phyloP scores from a whole-genome alignment of 2,888 invertebrate genomes.

The Dolichomitus sp. region DNA sequence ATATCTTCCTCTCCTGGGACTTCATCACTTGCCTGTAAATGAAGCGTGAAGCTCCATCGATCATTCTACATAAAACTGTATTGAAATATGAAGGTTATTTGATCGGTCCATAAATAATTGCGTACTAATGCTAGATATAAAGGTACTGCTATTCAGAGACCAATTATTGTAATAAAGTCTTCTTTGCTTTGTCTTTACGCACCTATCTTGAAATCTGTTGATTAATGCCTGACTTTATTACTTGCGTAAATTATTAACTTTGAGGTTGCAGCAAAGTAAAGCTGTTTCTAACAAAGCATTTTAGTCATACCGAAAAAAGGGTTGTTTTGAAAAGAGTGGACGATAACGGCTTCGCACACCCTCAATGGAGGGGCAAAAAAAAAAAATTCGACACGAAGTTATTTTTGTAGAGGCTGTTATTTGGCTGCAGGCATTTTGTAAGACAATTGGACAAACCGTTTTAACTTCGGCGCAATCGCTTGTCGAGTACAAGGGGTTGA shows the following conservation, averaged over 20 bases:
- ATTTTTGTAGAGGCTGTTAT: slow-evolving; percentile 49
- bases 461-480: slow-evolving; percentile 40
- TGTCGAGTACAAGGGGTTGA: slow-evolving; percentile 10
- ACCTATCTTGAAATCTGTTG: not conserved
- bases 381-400: slow-evolving; percentile 21
- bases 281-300: slow-evolving; percentile 34
- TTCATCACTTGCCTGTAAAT: not conserved
- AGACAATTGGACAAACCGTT: slow-evolving; percentile 49
- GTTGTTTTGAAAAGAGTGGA: slow-evolving; percentile 17
- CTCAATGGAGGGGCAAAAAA: slow-evolving; percentile 16
- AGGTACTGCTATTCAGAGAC: not conserved
- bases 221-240: slow-evolving; percentile 11
- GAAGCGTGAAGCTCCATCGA: not conserved
- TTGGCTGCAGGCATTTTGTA: slow-evolving; percentile 38
- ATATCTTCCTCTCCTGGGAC: not conserved
- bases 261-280: not conserved
- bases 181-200: not conserved
- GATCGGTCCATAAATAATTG: not conserved
- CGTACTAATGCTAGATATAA: not conserved
- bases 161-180: not conserved
- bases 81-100: not conserved
- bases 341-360: slow-evolving; percentile 12
- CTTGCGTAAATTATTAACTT: slow-evolving; percentile 34
- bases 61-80: not conserved
- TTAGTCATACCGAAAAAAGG: slow-evolving; percentile 11